Conservation (phyloP, 1,140 invertebrate species). For the Penaeus chinensis region DNA sequence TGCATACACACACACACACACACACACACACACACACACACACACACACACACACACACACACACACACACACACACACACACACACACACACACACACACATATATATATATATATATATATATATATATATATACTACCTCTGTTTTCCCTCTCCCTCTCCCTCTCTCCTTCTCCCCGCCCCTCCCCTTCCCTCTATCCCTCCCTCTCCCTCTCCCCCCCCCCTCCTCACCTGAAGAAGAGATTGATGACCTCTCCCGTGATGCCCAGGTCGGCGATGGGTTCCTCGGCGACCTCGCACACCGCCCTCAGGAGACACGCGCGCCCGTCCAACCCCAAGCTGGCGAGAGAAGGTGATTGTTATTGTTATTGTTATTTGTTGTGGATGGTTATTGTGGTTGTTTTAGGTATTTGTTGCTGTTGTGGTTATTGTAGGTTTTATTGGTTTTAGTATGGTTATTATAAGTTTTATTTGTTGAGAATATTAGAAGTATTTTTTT, state of each 20-base stretch:
- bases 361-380: background rate
- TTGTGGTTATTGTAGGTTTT: no score
- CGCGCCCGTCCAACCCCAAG: conserved; percentile 37
- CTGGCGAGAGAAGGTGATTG: conserved; percentile 3
- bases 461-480: no score
- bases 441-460: no score
- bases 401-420: background rate
- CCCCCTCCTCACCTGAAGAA: conserved; percentile 48
- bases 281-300: conserved; percentile 55
- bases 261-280: conserved; percentile 44
- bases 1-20: no score
- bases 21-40: no score
- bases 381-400: background rate
- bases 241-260: conserved; percentile 49
- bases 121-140: background rate
- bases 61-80: no score
- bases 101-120: no score
- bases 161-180: background rate
- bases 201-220: conserved; percentile 8
- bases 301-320: conserved; percentile 47
- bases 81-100: no score
- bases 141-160: background rate
- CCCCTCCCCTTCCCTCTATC: background rate
- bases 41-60: no score
- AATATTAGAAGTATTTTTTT: no score